Percentiles rank a stretch among this genome's conserved stretches.
Conservation (phyloP, 1,140 invertebrate genomes). For the Conus ventricosus region DNA sequence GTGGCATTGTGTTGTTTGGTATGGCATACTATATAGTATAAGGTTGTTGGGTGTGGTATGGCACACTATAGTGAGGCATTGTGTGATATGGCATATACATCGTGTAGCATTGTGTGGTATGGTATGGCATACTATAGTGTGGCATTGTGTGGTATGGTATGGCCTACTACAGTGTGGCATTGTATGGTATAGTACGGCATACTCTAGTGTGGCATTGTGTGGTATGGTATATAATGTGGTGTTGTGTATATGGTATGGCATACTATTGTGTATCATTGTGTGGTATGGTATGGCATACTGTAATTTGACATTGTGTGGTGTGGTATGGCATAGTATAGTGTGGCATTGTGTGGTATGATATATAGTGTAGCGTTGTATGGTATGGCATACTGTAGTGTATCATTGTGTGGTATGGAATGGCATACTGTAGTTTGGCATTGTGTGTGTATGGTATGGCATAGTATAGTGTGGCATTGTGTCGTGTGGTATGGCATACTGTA, state of each 20-base stretch:
- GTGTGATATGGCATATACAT: too few species aligned
- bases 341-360: neutral
- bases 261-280: neutral
- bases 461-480: neutral
- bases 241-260: neutral
- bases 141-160: too few species aligned
- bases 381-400: neutral
- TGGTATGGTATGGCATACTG: neutral
- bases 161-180: too few species aligned
- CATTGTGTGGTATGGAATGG: neutral
- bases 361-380: neutral
- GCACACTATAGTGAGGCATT: too few species aligned
- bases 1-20: too few species aligned
- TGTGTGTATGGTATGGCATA: neutral
- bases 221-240: too few species aligned
- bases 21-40: too few species aligned
- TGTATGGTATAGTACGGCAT: too few species aligned
- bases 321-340: neutral
- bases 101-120: too few species aligned
- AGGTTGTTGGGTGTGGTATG: too few species aligned
- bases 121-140: too few species aligned
- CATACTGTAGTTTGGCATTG: neutral
- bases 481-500: neutral
- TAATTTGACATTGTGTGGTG: neutral
- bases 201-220: too few species aligned